Evolutionary conservation across 2,888 invertebrate genomes (phyloP).

Genomic region (Harpagoxenus sublaevis): DNA sequence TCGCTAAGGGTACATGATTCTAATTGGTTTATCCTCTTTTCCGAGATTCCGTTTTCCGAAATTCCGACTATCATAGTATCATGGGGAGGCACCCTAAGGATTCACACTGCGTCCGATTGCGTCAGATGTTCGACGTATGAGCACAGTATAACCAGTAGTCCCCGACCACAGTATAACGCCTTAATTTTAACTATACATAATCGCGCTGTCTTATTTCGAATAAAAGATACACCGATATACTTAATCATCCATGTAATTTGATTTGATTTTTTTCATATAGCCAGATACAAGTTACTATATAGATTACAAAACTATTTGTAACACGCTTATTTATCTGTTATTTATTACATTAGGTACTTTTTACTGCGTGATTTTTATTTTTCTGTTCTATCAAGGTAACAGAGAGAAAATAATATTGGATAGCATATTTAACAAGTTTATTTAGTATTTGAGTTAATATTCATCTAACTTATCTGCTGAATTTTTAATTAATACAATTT

Average conservation of each 20-base stretch:
- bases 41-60: too few species aligned
- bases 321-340: not conserved
- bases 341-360: not conserved
- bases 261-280: not conserved
- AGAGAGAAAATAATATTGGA: not conserved
- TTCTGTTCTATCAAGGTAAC: not conserved
- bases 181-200: too few species aligned
- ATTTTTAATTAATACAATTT: constrained; percentile 9
- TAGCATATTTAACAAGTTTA: constrained; percentile 11
- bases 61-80: too few species aligned
- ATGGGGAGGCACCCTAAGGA: too few species aligned
- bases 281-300: not conserved
- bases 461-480: not conserved
- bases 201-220: too few species aligned
- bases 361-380: not conserved
- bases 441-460: not conserved
- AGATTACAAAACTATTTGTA: not conserved
- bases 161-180: too few species aligned
- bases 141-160: too few species aligned
- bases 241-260: not conserved
- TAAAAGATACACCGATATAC: too few species aligned
- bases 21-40: too few species aligned
- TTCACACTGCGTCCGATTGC: too few species aligned
- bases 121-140: too few species aligned
- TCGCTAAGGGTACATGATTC: too few species aligned